Evolutionary conservation across 2,113 vertebrate genomes (phyloP), one percentile per base, ranked within the genome.

Genomic region (Cinclus cinclus): DNA sequence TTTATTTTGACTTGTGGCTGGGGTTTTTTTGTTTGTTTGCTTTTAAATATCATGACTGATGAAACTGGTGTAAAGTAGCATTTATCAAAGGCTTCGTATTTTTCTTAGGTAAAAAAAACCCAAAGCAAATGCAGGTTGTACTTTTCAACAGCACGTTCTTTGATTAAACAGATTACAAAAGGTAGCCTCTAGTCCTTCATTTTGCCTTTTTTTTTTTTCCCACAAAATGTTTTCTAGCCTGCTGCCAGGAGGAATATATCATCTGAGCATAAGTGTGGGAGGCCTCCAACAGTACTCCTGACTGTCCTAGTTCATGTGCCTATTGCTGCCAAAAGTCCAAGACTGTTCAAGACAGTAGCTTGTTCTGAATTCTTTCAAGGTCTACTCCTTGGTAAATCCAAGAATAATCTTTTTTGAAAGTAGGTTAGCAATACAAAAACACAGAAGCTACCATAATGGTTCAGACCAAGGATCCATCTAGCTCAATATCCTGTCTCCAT

Each of bases 301-400:
- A 56, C 70, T 63, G 46, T 44, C 63, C 28, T n/a, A 27, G 11
- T 33, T 74, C 31, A 27, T 11, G 24, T 58, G 31, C 60, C 46
- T 21, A 8, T 17, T 0, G 0, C 15, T 82, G 21, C 30, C 50
- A 30, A 0, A 78, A 55, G 15, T 11, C 19, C 0, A 0, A 41
- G 44, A 24, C 42, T 31, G 16, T 9, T 42, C 49, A 59, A 71
- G 47, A 15, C 7, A 49, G 56, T 3, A 15, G 35, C 28, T 86
- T 60, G 5, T 42, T 41, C 35, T 37, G 17, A 70, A 70, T 22
- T 21, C 42, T 41, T 89, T 78, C 12, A 7, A 28, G 44, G 28
- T 13, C 35, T 58, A 19, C n/a, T 74, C 4, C 25, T 41, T 73
- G 16, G 16, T 52, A 74, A 91, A 37, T 46, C 13, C 19, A 46